Percentiles rank a stretch among this genome's conserved stretches.
phyloP scores from a whole-genome alignment of 2,797 vertebrate genomes.

The Sebastes jordani region DNA sequence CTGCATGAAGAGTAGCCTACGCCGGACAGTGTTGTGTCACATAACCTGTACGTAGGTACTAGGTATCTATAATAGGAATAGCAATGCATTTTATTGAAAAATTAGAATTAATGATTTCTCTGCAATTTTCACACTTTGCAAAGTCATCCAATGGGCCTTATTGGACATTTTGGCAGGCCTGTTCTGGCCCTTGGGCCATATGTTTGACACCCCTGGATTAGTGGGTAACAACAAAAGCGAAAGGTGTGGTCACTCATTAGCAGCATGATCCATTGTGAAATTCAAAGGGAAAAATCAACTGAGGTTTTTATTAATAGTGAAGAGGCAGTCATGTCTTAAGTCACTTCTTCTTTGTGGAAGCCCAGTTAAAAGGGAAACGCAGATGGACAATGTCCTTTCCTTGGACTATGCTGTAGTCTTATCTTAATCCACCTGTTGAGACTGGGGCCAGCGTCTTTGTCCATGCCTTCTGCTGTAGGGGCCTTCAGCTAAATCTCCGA shows the following conservation, averaged over 20 bases:
- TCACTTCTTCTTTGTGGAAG: conserved; percentile 21
- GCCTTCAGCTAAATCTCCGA: conserved; percentile 53
- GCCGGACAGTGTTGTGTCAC: no score
- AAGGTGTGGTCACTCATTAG: conserved; percentile 45
- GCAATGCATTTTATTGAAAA: no score
- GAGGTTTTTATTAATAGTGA: neutral
- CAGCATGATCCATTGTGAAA: conserved; percentile 27
- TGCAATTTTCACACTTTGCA: no score
- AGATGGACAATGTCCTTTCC: conserved; percentile 39
- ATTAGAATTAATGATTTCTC: no score
- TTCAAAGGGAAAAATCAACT: conserved; percentile 27
- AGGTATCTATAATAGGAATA: no score
- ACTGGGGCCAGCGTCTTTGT: conserved; percentile 47
- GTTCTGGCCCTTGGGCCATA: no score
- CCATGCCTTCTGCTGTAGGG: conserved; percentile 25
- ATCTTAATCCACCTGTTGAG: conserved; percentile 60
- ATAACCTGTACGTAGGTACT: no score
- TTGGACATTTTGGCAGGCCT: no score
- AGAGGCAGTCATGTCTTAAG: conserved; percentile 26
- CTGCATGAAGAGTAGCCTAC: no score
- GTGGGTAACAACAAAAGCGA: neutral
- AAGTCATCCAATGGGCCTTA: no score
- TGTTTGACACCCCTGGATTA: conserved; percentile 14
- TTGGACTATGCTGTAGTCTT: neutral
- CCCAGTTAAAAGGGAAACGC: conserved; percentile 18